phyloP scores from a whole-genome alignment of 2,888 invertebrate genomes.

The Spodoptera picta region DNA sequence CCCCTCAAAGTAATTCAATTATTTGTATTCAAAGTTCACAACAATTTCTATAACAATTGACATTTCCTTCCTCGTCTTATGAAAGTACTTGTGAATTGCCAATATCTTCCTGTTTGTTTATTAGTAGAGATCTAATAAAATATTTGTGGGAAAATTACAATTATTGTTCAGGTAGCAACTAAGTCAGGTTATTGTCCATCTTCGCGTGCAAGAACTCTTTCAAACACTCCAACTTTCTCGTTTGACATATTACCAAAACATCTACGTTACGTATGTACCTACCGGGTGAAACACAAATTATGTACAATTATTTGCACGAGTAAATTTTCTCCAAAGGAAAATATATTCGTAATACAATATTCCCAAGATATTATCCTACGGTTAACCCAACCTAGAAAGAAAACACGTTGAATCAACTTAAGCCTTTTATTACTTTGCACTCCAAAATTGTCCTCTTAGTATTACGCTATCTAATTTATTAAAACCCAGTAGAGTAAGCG shows the following conservation, averaged over 20 bases:
- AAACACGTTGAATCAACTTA: conserved; percentile 30
- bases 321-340: neutral
- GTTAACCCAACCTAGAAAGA: conserved; percentile 7
- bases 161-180: neutral
- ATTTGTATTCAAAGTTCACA: conserved; percentile 12
- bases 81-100: too few species aligned
- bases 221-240: conserved; percentile 23
- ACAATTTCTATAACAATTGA: conserved; percentile 8
- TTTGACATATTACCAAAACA: conserved; percentile 20
- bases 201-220: conserved; percentile 22
- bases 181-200: conserved; percentile 26
- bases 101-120: too few species aligned
- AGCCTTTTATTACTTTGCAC: conserved; percentile 43
- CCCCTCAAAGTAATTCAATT: conserved; percentile 25
- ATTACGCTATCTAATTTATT: conserved; percentile 6
- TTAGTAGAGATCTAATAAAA: too few species aligned
- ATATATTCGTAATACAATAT: neutral
- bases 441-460: conserved; percentile 32
- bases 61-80: neutral
- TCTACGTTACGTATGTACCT: neutral
- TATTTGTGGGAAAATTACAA: too few species aligned
- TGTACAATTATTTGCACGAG: neutral
- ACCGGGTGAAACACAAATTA: conserved; percentile 4
- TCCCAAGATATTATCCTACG: neutral
- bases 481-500: neutral